Base-by-base conservation (phyloP, 2,113 vertebrate genomes). In the Bufo gargarizans region DNA sequence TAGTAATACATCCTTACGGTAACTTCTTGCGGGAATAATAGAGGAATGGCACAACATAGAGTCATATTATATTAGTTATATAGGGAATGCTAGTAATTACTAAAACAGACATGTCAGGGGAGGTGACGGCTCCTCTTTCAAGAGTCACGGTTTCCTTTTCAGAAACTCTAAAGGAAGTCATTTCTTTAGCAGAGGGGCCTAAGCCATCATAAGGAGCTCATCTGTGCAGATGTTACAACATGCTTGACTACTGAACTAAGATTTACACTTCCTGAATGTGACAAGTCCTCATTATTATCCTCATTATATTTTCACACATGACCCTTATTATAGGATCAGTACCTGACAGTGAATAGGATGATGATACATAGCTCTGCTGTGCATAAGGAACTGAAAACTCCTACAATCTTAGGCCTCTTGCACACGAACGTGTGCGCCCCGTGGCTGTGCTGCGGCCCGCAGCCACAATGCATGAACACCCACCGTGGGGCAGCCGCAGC, bases 141-240 rank as follows among this genome's bases (percentile, higher is more conserved):
- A 71, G 43, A 2, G 22, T 71, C 45, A 49, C 14, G 43, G 16
- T 8, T 74, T 74, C 43, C 71, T 74, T 74, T 43, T 47, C 14
- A 74, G 71, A 16, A 74, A 3, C 16, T 16, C 5, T 3, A 45
- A n/a, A 16, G 69, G 33, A 45, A 72, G 14, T 72, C 13, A 47
- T 47, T 47, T 19, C 71, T 17, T 74, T 0, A 47, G 14, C 71
- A 74, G 53, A 7, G 14, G 14, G 71, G 49, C 14, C 45, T 7
- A 45, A 74, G 71, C 71, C 49, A 22, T 71, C 67, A 71, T 43
- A 71, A 71, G 67, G n/a, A 71, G 67, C n/a, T 71, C 22, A 71
- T 74, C 71, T 74, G 71, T 47, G 43, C 7, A 74, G 71, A 47
- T 47, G 14, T 17, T 74, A 74, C 71, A 47, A 74, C 47, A 74